Evolutionary conservation across 2,797 vertebrate species (phyloP).

Genomic region (Hydrocynus forskahlii): DNA sequence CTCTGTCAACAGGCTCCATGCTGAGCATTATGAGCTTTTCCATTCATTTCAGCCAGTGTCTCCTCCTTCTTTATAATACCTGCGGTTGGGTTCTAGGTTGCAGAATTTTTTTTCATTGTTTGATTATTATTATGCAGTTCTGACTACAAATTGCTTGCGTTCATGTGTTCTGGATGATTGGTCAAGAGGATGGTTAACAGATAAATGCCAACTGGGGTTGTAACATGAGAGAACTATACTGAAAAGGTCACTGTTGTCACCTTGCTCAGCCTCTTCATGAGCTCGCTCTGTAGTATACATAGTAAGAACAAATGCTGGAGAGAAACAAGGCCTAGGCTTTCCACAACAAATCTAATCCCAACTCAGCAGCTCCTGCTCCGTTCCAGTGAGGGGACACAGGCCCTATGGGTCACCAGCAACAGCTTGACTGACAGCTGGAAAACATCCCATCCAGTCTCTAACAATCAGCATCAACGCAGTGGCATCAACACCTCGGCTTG

Average conservation of each 20-base stretch:
- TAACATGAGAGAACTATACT: not conserved
- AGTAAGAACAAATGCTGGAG: not conserved
- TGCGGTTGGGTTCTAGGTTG: too few relatives aligned
- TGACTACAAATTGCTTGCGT: too few relatives aligned
- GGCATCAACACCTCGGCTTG: slow-evolving; percentile 14
- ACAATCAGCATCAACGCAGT: slow-evolving; percentile 47
- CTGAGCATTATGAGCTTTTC: too few relatives aligned
- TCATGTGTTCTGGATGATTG: too few relatives aligned
- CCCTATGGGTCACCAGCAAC: slow-evolving; percentile 53
- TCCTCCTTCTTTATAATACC: too few relatives aligned
- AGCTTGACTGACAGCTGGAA: slow-evolving; percentile 44
- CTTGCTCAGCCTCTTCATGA: not conserved
- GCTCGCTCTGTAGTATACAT: not conserved
- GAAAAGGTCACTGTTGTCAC: not conserved
- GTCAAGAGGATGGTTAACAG: too few relatives aligned
- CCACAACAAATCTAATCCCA: slow-evolving; percentile 22
- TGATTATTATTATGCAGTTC: too few relatives aligned
- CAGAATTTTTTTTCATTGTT: too few relatives aligned
- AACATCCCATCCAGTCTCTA: slow-evolving; percentile 39
- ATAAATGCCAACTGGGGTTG: not conserved
- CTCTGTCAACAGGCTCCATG: too few relatives aligned
- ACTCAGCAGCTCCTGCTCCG: slow-evolving; percentile 1
- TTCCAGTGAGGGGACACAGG: slow-evolving; percentile 6
- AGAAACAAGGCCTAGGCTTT: not conserved
- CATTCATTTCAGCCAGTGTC: too few relatives aligned